Evolutionary conservation across 2,797 vertebrate species (phyloP).

Genomic region (Microtus agrestis): DNA sequence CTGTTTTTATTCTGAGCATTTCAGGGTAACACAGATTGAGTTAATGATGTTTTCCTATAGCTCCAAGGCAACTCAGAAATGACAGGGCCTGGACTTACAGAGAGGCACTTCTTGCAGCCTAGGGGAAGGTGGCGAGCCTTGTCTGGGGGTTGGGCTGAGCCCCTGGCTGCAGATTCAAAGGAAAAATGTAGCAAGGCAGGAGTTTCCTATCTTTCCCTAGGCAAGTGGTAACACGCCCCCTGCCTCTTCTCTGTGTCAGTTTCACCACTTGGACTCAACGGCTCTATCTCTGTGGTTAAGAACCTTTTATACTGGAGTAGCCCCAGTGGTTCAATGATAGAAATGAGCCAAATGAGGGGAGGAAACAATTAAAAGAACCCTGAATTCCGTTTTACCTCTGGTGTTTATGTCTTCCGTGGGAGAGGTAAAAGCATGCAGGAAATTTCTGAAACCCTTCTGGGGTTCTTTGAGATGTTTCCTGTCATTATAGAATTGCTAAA

Average conservation of each 20-base stretch:
- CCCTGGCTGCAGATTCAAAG: neutral
- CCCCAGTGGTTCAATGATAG: conserved; percentile 70
- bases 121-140: neutral
- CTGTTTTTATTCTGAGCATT: conserved; percentile 78
- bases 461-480: conserved; percentile 53
- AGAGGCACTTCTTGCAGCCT: conserved; percentile 62
- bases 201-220: conserved; percentile 45
- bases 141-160: neutral
- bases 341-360: conserved; percentile 58
- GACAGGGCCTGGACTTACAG: conserved; percentile 61
- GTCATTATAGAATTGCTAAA: conserved; percentile 42
- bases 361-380: conserved; percentile 62
- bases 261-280: conserved; percentile 54
- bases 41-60: conserved; percentile 79
- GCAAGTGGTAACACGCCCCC: conserved; percentile 4
- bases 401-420: conserved; percentile 74
- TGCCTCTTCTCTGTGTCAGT: conserved; percentile 45
- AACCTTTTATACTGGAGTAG: conserved; percentile 69
- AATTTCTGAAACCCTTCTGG: conserved; percentile 69
- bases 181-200: neutral
- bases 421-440: conserved; percentile 66
- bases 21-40: conserved; percentile 77
- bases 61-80: conserved; percentile 74
- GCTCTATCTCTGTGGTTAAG: conserved; percentile 66
- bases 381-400: conserved; percentile 70